Evolutionary conservation across 2,797 vertebrate genomes (phyloP).

Genomic region (Rallus crepitans): DNA sequence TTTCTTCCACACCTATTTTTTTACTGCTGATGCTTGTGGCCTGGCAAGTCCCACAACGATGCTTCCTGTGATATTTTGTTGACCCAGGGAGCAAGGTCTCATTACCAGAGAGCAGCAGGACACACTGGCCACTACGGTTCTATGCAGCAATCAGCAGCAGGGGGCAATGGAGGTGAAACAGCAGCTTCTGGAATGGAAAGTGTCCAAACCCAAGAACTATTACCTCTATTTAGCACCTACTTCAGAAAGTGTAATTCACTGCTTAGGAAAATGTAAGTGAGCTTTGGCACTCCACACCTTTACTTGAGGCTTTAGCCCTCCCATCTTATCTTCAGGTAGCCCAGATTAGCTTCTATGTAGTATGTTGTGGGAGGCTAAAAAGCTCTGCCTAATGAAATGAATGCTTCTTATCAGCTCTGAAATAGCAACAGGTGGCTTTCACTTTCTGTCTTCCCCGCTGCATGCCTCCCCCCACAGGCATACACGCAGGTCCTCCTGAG

Average conservation of each 20-base stretch:
- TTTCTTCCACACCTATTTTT: not conserved
- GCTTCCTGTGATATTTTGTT: not conserved
- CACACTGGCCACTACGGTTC: not conserved
- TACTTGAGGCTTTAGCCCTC: not conserved
- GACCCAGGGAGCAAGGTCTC: not conserved
- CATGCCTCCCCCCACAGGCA: not conserved
- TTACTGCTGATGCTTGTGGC: not conserved
- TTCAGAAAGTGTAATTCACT: not conserved
- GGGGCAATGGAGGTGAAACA: not conserved
- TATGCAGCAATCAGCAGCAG: not conserved
- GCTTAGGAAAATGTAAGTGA: not conserved
- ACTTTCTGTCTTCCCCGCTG: not conserved
- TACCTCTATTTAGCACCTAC: not conserved
- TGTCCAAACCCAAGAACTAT: not conserved
- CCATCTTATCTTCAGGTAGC: not conserved
- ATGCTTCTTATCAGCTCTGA: not conserved
- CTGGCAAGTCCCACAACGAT: not conserved
- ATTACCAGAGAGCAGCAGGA: slow-evolving; percentile 19
- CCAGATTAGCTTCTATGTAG: not conserved
- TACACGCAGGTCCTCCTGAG: not conserved
- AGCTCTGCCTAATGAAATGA: not conserved
- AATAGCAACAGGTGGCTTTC: not conserved
- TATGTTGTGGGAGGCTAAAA: not conserved
- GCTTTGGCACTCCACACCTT: not conserved
- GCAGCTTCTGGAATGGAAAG: not conserved